Percentiles rank a stretch among this genome's conserved stretches.
Conservation (phyloP, 2,888 invertebrate species). For the Pterobdella sp. region DNA sequence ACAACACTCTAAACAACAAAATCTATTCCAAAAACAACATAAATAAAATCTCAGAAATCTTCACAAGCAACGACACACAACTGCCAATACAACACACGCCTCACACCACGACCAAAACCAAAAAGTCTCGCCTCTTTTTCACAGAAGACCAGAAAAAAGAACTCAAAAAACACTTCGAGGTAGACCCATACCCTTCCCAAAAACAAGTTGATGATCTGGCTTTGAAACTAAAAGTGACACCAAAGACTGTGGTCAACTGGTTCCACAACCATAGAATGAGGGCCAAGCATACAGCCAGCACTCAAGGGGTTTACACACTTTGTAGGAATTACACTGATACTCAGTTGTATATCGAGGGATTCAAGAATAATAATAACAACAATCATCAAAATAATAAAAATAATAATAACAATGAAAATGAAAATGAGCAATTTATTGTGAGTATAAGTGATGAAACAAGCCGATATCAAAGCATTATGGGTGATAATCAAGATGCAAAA, state of each 20-base stretch:
- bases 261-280: constrained; percentile 99
- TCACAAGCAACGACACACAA: constrained; percentile 11
- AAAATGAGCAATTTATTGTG: neutral
- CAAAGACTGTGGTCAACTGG: constrained; percentile 97
- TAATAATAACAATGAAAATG: neutral
- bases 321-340: neutral
- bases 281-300: constrained; percentile 55
- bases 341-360: neutral
- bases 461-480: no score
- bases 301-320: neutral
- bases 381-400: neutral
- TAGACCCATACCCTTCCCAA: constrained; percentile 94
- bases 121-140: constrained; percentile 78
- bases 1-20: neutral
- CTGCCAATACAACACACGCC: neutral
- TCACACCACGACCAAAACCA: constrained; percentile 39
- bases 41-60: neutral
- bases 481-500: neutral
- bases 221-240: constrained; percentile 74
- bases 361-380: neutral
- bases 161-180: constrained; percentile 78
- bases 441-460: no score
- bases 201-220: constrained; percentile 91
- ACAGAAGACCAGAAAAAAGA: constrained; percentile 97
- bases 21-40: neutral